Percentiles rank a stretch among this genome's conserved stretches.
phyloP scores from a whole-genome alignment of 2,113 vertebrate genomes.

The Blennius ocellaris region DNA sequence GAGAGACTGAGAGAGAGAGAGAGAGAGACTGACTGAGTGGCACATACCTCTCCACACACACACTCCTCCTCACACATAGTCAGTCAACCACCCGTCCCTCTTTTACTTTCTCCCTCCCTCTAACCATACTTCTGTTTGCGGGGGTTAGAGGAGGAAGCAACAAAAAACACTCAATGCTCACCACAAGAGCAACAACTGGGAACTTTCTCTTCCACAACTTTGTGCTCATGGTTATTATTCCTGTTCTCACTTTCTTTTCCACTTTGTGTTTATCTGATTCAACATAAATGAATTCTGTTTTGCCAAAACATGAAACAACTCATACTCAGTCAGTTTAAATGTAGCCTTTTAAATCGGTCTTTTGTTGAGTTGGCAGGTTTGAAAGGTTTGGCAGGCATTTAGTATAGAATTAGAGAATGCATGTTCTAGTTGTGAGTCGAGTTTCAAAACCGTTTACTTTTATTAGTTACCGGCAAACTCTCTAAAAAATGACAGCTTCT shows the following conservation, averaged over 20 bases:
- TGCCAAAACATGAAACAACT: no score
- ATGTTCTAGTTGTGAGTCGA: no score
- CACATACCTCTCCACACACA: slow-evolving; percentile 13
- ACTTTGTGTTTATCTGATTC: slow-evolving; percentile 4
- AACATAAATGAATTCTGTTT: no score
- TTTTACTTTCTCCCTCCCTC: slow-evolving; percentile 57
- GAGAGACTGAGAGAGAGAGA: slow-evolving; percentile 45
- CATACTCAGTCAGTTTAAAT: no score
- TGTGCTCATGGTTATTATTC: neutral
- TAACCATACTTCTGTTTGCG: slow-evolving; percentile 50
- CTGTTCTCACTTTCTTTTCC: slow-evolving; percentile 5
- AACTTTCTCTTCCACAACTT: slow-evolving; percentile 53
- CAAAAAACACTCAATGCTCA: slow-evolving; percentile 50
- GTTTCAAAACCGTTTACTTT: no score
- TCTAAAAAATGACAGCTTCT: no score
- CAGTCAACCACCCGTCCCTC: slow-evolving; percentile 67
- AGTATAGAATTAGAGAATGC: no score
- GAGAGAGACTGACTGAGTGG: slow-evolving; percentile 40
- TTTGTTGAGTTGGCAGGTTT: no score
- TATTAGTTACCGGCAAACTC: no score
- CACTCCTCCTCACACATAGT: slow-evolving; percentile 66
- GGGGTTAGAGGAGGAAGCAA: slow-evolving; percentile 66
- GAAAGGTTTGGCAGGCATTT: no score
- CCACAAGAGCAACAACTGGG: slow-evolving; percentile 33
- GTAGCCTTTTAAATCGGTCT: no score